Percentiles rank a stretch among this genome's conserved stretches.
phyloP scores from a whole-genome alignment of 2,888 invertebrate genomes.

The Sarcophaga variegata region DNA sequence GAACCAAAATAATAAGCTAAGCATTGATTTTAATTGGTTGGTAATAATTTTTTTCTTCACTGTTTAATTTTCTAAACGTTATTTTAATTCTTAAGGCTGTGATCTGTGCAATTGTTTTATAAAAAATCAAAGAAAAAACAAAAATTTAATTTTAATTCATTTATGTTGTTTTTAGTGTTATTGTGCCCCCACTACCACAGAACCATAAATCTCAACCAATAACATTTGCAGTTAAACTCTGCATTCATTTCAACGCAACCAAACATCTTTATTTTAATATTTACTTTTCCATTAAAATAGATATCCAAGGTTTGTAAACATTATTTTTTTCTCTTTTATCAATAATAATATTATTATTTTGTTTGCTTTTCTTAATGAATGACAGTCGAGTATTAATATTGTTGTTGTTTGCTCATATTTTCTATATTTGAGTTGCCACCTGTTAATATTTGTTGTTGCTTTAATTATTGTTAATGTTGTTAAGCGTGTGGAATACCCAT shows the following conservation, averaged over 20 bases:
- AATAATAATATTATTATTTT: constrained; percentile 36
- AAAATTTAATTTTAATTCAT: background rate
- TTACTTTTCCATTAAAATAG: constrained; percentile 38
- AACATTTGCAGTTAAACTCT: constrained; percentile 21
- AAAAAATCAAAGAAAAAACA: background rate
- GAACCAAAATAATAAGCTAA: too few species aligned
- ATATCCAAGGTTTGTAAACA: constrained; percentile 60
- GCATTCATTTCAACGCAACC: background rate
- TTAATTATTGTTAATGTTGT: background rate
- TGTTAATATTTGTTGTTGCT: constrained; percentile 40
- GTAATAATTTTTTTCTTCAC: constrained; percentile 12
- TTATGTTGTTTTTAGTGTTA: background rate
- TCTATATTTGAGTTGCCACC: constrained; percentile 43
- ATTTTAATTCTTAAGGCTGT: background rate
- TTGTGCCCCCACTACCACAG: background rate
- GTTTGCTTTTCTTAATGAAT: too few species aligned
- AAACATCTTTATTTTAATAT: background rate
- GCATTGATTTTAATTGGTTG: constrained; percentile 32
- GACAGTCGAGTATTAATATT: too few species aligned
- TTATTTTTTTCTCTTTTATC: background rate
- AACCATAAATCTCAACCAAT: background rate
- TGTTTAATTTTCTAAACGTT: constrained; percentile 1
- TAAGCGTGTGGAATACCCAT: background rate
- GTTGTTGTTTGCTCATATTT: background rate
- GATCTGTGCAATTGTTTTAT: constrained; percentile 21